Conservation (phyloP, 2,113 vertebrate species). For the Ochotona princeps region DNA sequence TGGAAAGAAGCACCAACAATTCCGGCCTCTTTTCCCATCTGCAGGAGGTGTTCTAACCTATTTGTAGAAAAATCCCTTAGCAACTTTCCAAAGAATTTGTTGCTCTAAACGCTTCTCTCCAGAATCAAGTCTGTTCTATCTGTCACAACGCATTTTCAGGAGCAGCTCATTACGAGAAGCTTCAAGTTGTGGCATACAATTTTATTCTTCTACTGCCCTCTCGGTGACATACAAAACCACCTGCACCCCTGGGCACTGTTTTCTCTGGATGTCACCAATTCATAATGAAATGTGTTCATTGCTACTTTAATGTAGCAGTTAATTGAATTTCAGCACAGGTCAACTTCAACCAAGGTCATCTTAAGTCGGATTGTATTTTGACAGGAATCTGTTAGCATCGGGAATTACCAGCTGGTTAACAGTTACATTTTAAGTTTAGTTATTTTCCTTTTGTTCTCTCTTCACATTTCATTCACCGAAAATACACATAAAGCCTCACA, state of each 20-base stretch:
- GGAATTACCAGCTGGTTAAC: slow-evolving; percentile 34
- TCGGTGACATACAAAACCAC: not conserved
- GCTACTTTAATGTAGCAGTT: slow-evolving; percentile 7
- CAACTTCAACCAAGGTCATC: slow-evolving; percentile 57
- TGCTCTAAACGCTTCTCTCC: not conserved
- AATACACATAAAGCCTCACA: slow-evolving; percentile 58
- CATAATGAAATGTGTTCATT: slow-evolving; percentile 29
- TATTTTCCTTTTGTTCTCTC: slow-evolving; percentile 56
- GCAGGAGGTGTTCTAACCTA: not conserved
- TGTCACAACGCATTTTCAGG: not conserved
- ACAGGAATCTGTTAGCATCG: slow-evolving; percentile 48
- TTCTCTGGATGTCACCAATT: slow-evolving; percentile 17
- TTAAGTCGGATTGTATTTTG: slow-evolving; percentile 48
- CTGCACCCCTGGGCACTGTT: not conserved
- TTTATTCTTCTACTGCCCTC: not conserved
- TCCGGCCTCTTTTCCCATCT: not conserved
- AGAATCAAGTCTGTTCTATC: not conserved
- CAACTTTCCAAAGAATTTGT: not conserved
- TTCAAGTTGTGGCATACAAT: not conserved
- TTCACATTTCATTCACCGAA: slow-evolving; percentile 61
- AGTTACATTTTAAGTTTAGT: slow-evolving; percentile 47
- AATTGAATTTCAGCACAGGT: slow-evolving; percentile 56
- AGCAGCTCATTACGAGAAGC: not conserved
- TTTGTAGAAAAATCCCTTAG: not conserved
- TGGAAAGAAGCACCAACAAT: not conserved